Evolutionary conservation across 2,888 invertebrate species (phyloP).

Genomic region (Meliscaeva auricollis): DNA sequence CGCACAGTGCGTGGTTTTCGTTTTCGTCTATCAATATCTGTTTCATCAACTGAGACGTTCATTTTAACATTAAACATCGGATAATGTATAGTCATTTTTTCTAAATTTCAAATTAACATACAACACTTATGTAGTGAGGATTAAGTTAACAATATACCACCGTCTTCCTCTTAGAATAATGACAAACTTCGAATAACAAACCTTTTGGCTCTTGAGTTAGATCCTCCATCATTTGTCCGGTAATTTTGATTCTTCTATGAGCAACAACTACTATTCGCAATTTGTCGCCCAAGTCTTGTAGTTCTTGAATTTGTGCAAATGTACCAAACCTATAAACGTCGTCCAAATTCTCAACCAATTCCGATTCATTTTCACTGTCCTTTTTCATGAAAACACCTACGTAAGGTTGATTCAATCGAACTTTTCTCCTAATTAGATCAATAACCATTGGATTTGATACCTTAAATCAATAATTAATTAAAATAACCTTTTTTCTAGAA

Average conservation of each 20-base stretch:
- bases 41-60: slow-evolving; percentile 92
- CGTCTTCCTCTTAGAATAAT: not conserved
- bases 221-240: slow-evolving; percentile 91
- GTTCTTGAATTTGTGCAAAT: slow-evolving; percentile 98
- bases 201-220: slow-evolving; percentile 85
- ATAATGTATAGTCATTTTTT: slow-evolving; percentile 90
- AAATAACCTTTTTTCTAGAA: not conserved
- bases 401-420: slow-evolving; percentile 98
- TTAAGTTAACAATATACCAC: not conserved
- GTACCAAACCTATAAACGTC: slow-evolving; percentile 96
- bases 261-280: slow-evolving; percentile 97
- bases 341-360: slow-evolving; percentile 92
- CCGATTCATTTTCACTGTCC: slow-evolving; percentile 94
- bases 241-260: slow-evolving; percentile 93
- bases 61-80: slow-evolving; percentile 93
- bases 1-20: slow-evolving; percentile 81
- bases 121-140: slow-evolving; percentile 53
- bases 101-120: slow-evolving; percentile 81
- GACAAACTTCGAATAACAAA: slow-evolving; percentile 72
- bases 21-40: slow-evolving; percentile 85
- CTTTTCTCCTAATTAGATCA: slow-evolving; percentile 95
- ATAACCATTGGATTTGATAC: slow-evolving; percentile 94
- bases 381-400: slow-evolving; percentile 98
- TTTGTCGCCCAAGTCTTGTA: slow-evolving; percentile 97
- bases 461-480: slow-evolving; percentile 84